These are phyloP conservation scores for Matsumyia berberina DNA, from an alignment of 2,888 invertebrate genomes.

Conservation along the genomic window DNA sequence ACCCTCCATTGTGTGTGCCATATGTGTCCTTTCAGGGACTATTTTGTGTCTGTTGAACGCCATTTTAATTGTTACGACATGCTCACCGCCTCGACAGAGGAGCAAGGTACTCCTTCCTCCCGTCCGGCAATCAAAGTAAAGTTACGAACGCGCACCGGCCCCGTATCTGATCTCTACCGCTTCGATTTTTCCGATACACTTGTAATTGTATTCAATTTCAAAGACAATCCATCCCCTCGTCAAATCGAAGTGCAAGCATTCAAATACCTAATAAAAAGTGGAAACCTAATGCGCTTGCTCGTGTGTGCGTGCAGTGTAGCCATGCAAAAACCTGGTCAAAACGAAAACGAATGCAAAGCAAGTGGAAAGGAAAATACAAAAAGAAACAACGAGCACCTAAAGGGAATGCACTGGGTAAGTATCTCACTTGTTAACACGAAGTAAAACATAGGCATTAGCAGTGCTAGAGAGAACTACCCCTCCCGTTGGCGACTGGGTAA, in stretches of 20 bases:
- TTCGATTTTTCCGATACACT: constrained; percentile 55
- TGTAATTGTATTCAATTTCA: constrained; percentile 69
- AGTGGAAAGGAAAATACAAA: constrained; percentile 14
- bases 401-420: constrained; percentile 63
- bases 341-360: constrained; percentile 55
- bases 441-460: constrained; percentile 72
- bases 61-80: constrained; percentile 75
- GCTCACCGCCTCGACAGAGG: constrained; percentile 50
- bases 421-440: constrained; percentile 72
- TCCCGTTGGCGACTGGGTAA: constrained; percentile 5
- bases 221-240: constrained; percentile 60
- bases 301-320: constrained; percentile 52
- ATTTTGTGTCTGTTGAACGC: constrained; percentile 70
- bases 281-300: constrained; percentile 74
- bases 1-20: constrained; percentile 43
- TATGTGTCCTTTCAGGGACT: constrained; percentile 61
- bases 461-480: constrained; percentile 39
- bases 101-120: constrained; percentile 37
- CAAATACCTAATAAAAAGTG: constrained; percentile 70
- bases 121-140: constrained; percentile 50
- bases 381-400: constrained; percentile 25
- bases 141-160: constrained; percentile 21
- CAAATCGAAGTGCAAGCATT: constrained; percentile 75
- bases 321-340: constrained; percentile 58
- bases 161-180: constrained; percentile 59